phyloP scores from a whole-genome alignment of 2,113 vertebrate genomes.

The Spheniscus mendiculus region DNA sequence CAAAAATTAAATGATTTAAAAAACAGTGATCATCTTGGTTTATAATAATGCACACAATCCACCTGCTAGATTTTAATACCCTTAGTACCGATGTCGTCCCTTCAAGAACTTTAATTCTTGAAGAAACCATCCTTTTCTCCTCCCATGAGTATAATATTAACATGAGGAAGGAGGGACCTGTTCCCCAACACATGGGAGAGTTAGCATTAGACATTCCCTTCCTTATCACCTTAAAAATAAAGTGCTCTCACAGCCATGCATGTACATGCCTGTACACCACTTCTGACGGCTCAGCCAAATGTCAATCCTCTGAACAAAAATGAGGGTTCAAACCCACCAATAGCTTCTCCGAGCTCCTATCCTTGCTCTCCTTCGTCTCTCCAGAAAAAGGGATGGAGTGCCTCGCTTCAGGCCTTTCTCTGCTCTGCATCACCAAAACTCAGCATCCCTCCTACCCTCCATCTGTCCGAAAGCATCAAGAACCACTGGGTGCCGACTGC shows the following conservation, averaged over 20 bases:
- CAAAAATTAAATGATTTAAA: background rate
- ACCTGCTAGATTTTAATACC: background rate
- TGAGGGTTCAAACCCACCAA: background rate
- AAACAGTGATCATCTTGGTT: background rate
- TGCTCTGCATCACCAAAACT: background rate
- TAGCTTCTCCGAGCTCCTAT: background rate
- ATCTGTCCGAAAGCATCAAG: background rate
- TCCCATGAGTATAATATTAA: background rate
- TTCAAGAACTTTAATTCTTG: background rate
- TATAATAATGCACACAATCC: background rate
- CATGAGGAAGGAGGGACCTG: background rate
- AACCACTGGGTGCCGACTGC: no score
- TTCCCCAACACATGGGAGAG: background rate
- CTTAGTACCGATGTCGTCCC: background rate
- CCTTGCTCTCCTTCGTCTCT: background rate
- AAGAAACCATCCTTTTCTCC: background rate
- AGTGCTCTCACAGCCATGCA: background rate
- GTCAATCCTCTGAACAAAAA: background rate
- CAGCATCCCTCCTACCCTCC: background rate
- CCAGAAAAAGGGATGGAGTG: background rate
- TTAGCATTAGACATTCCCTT: background rate
- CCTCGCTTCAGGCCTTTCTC: background rate
- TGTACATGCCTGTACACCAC: background rate
- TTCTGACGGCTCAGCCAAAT: background rate
- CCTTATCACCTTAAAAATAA: background rate